These are phyloP conservation scores for Diarsia rubi DNA, from an alignment of 2,888 invertebrate species.

Conservation along the genomic window DNA sequence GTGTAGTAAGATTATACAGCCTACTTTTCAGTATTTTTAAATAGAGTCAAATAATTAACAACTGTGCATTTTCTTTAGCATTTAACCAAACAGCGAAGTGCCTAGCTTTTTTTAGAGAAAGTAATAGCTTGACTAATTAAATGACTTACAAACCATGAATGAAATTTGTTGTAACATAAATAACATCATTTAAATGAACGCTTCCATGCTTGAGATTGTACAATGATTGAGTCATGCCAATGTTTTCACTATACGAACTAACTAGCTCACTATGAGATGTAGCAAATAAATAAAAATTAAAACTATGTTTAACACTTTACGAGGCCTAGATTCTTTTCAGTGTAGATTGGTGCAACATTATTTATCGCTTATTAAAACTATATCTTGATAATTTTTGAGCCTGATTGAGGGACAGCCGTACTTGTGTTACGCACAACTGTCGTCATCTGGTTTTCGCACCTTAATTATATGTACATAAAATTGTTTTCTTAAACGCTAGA, in stretches of 20 bases:
- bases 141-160: constrained; percentile 58
- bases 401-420: not conserved
- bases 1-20: constrained; percentile 42
- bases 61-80: constrained; percentile 53
- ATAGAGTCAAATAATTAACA: constrained; percentile 49
- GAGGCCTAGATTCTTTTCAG: constrained; percentile 60
- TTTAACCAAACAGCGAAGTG: constrained; percentile 58
- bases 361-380: not conserved
- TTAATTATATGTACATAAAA: not conserved
- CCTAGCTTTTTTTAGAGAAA: constrained; percentile 53
- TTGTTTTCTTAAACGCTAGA: not conserved
- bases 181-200: constrained; percentile 60
- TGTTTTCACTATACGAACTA: constrained; percentile 67
- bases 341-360: constrained; percentile 28
- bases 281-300: constrained; percentile 76
- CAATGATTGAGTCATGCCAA: constrained; percentile 70
- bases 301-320: constrained; percentile 62
- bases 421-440: not conserved
- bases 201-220: constrained; percentile 75
- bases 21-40: constrained; percentile 40
- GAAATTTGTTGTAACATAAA: constrained; percentile 54
- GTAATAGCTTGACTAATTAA: constrained; percentile 44
- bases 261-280: constrained; percentile 70
- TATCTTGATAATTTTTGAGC: not conserved
- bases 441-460: not conserved